Conservation (phyloP, 1,140 invertebrate genomes). For the Aradophagus sp. region DNA sequence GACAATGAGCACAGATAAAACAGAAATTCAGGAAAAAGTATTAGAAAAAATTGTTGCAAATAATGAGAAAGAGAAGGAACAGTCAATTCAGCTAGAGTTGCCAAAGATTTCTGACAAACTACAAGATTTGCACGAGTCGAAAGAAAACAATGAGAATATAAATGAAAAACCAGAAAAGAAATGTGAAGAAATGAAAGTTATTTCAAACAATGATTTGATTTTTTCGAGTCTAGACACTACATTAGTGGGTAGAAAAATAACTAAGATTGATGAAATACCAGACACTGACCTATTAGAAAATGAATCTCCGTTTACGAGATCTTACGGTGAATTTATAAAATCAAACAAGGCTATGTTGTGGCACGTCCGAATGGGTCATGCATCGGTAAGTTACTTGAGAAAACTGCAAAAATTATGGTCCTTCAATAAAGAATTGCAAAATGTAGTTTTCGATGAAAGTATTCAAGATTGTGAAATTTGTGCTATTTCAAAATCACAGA, state of each 20-base stretch:
- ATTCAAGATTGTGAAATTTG: constrained; percentile 34
- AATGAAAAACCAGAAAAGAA: neutral
- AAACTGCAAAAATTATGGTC: constrained; percentile 26
- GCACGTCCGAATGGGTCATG: constrained; percentile 48
- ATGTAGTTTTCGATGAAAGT: constrained; percentile 13
- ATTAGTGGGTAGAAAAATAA: constrained; percentile 13
- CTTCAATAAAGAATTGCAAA: constrained; percentile 23
- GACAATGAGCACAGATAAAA: too few species aligned
- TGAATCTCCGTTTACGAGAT: constrained; percentile 14
- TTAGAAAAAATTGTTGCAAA: too few species aligned
- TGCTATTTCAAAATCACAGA: constrained; percentile 18
- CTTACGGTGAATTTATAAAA: constrained; percentile 12
- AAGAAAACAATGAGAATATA: neutral
- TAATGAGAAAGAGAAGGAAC: too few species aligned
- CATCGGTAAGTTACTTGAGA: constrained; percentile 42
- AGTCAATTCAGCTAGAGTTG: too few species aligned
- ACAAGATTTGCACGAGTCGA: too few species aligned
- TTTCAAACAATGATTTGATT: neutral
- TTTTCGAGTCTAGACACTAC: constrained; percentile 12
- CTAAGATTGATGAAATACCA: constrained; percentile 6
- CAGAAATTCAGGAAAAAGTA: too few species aligned
- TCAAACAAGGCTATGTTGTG: constrained; percentile 41
- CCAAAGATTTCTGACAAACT: too few species aligned
- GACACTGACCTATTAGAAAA: constrained; percentile 3
- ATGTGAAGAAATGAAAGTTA: neutral